These are phyloP conservation scores for Muraenolepis orangiensis DNA, from an alignment of 2,797 vertebrate species.

Conservation along the genomic window DNA sequence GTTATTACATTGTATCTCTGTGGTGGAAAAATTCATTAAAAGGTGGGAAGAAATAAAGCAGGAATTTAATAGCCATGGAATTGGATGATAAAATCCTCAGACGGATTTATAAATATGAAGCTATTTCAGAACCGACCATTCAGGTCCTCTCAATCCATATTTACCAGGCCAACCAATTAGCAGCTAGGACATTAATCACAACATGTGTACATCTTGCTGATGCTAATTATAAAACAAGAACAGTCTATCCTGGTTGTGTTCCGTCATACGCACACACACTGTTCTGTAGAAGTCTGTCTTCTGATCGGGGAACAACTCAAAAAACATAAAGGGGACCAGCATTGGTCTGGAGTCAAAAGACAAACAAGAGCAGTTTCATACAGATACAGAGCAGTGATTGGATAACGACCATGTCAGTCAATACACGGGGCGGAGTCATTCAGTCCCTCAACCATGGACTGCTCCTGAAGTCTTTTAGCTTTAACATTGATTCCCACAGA, in stretches of 20 bases:
- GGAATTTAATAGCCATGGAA: constrained; percentile 47
- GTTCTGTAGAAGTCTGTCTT: constrained; percentile 25
- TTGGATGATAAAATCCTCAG: constrained; percentile 51
- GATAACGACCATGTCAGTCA: constrained; percentile 36
- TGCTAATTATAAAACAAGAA: constrained; percentile 57
- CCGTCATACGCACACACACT: constrained; percentile 27
- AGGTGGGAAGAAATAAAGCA: constrained; percentile 36
- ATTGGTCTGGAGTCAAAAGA: constrained; percentile 22
- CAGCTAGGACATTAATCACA: constrained; percentile 52
- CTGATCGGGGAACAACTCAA: constrained; percentile 40
- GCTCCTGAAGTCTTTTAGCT: constrained; percentile 17
- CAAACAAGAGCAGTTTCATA: constrained; percentile 42
- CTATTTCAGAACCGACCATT: constrained; percentile 62
- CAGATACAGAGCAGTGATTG: constrained; percentile 30
- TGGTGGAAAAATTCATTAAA: constrained; percentile 31
- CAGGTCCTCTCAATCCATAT: constrained; percentile 54
- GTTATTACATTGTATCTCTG: constrained; percentile 23
- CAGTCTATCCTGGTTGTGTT: constrained; percentile 47
- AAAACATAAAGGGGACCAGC: constrained; percentile 15
- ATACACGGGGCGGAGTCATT: constrained; percentile 12
- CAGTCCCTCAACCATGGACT: constrained; percentile 12
- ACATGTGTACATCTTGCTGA: constrained; percentile 49
- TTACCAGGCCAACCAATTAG: constrained; percentile 57
- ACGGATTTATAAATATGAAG: constrained; percentile 43
- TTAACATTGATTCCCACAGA: constrained; percentile 14